These are phyloP conservation scores for Anthopleura xanthogrammica DNA, from an alignment of 92 coral and sea anemone species.

Conservation along the genomic window DNA sequence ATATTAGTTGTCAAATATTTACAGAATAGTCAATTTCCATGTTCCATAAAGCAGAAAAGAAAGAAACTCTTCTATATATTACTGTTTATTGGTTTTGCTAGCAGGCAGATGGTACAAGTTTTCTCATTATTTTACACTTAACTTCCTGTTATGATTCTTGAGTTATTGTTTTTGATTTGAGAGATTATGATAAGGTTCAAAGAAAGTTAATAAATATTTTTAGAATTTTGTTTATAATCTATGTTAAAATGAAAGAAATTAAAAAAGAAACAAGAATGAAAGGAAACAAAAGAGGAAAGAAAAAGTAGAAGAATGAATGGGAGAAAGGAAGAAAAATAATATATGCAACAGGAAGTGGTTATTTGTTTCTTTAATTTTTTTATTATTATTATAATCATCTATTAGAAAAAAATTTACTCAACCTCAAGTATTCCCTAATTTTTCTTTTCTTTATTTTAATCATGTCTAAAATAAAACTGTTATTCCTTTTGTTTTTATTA, in stretches of 20 bases:
- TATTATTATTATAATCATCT: not conserved
- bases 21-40: not conserved
- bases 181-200: too few relatives aligned
- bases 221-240: not conserved
- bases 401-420: too few relatives aligned
- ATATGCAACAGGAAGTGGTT: not conserved
- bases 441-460: too few relatives aligned
- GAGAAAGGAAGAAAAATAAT: not conserved
- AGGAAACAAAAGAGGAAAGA: not conserved
- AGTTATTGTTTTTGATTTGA: not conserved
- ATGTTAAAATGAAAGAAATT: not conserved
- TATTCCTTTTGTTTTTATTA: too few relatives aligned
- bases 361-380: not conserved
- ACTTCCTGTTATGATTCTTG: not conserved
- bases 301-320: not conserved
- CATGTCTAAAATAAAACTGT: too few relatives aligned
- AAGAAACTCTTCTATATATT: not conserved
- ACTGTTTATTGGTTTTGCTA: not conserved
- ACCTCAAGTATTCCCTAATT: not conserved
- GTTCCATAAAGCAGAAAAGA: not conserved
- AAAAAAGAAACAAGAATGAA: not conserved
- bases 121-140: not conserved
- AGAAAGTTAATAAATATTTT: not conserved
- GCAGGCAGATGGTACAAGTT: not conserved
- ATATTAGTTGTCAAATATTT: slow-evolving; percentile 2